Evolutionary conservation across 2,113 vertebrate genomes (phyloP).

Genomic region (Gulo gulo): DNA sequence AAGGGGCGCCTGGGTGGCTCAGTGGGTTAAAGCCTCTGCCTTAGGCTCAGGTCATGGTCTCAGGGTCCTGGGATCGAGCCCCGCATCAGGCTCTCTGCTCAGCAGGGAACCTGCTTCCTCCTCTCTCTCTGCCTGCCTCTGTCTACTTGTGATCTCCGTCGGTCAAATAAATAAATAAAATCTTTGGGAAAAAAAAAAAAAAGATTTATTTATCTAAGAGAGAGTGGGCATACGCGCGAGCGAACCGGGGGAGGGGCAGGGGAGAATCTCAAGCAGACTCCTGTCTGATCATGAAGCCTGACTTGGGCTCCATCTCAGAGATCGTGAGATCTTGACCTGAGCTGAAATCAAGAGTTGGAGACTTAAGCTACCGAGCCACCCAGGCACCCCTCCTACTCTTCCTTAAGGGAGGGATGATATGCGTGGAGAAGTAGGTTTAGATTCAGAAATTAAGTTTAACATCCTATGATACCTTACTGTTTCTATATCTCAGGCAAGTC

Average conservation of each 20-base stretch:
- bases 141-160: no score
- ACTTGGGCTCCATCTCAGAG: neutral
- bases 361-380: neutral
- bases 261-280: neutral
- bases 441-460: neutral
- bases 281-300: neutral
- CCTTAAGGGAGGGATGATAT: neutral
- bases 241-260: neutral
- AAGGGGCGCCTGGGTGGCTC: no score
- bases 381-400: neutral
- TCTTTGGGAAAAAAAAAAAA: no score
- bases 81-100: no score
- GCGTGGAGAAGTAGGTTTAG: neutral
- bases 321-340: neutral
- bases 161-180: no score
- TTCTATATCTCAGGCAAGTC: neutral
- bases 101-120: no score
- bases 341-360: neutral
- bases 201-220: neutral
- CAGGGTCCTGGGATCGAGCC: no score
- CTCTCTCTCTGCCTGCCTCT: no score
- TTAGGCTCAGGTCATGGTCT: no score
- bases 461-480: neutral
- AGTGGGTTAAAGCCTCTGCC: no score
- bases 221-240: rapidly evolving